Conservation (phyloP, 2,888 invertebrate genomes). For the Barypeithes pellucidus region DNA sequence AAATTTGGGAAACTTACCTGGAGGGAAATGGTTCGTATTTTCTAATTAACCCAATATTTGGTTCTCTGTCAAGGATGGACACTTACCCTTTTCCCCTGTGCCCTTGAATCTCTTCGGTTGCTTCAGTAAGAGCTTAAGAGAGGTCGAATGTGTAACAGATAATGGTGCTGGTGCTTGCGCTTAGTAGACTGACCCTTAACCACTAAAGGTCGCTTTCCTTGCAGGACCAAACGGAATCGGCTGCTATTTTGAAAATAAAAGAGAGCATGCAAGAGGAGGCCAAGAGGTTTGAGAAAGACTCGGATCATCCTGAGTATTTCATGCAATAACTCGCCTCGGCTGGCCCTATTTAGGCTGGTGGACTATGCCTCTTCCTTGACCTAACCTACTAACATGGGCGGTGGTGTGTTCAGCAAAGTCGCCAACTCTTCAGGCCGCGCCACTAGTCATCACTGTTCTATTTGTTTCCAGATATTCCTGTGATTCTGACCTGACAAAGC, state of each 20-base stretch:
- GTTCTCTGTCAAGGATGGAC: too few relatives aligned
- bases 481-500: constrained; percentile 66
- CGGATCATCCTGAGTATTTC: constrained; percentile 97
- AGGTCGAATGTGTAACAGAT: constrained; percentile 43
- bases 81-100: too few relatives aligned
- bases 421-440: constrained; percentile 67
- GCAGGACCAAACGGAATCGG: constrained; percentile 95
- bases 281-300: constrained; percentile 98
- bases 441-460: constrained; percentile 69
- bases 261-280: constrained; percentile 99
- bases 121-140: constrained; percentile 30
- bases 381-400: constrained; percentile 69
- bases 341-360: constrained; percentile 68
- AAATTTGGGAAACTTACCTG: too few relatives aligned
- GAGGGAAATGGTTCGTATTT: too few relatives aligned
- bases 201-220: constrained; percentile 73
- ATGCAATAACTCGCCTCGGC: constrained; percentile 86
- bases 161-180: constrained; percentile 62
- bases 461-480: constrained; percentile 72
- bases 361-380: constrained; percentile 66
- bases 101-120: background rate
- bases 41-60: too few relatives aligned
- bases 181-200: constrained; percentile 71
- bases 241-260: constrained; percentile 99
- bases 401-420: constrained; percentile 70